phyloP scores from a whole-genome alignment of 2,797 vertebrate species.

The Somateria mollissima region DNA sequence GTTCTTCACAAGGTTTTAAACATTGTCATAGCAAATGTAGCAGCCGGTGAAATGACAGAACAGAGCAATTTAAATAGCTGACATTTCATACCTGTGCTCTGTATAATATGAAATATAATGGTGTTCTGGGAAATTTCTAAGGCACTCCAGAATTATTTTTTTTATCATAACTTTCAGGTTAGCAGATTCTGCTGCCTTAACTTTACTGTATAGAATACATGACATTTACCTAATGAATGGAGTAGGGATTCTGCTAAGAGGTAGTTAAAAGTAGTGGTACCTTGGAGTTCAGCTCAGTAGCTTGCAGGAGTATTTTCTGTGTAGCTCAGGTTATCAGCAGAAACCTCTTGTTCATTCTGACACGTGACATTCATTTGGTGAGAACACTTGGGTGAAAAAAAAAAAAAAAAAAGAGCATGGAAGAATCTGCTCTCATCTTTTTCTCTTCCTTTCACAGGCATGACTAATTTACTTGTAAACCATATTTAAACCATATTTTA shows the following conservation, averaged over 20 bases:
- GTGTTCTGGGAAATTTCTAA: not conserved
- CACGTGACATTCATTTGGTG: not conserved
- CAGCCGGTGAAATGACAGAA: not conserved
- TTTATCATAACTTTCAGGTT: not conserved
- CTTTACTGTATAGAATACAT: not conserved
- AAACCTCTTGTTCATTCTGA: not conserved
- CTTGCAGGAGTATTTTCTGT: not conserved
- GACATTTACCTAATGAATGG: not conserved
- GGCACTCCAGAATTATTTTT: not conserved
- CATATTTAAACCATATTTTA: not conserved
- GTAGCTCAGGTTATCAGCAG: not conserved
- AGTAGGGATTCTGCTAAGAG: not conserved
- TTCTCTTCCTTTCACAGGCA: not conserved
- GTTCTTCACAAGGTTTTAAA: slow-evolving; percentile 38
- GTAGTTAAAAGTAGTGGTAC: not conserved
- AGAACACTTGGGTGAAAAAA: not conserved
- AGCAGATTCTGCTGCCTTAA: not conserved
- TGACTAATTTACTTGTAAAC: not conserved
- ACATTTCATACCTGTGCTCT: not conserved
- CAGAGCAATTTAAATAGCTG: not conserved
- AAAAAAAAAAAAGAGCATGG: not conserved
- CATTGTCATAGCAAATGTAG: not conserved
- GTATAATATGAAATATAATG: not conserved
- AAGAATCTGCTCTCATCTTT: not conserved
- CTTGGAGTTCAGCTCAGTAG: not conserved